These are phyloP conservation scores for Brachyistius frenatus DNA, from an alignment of 2,113 vertebrate species.

Conservation along the genomic window DNA sequence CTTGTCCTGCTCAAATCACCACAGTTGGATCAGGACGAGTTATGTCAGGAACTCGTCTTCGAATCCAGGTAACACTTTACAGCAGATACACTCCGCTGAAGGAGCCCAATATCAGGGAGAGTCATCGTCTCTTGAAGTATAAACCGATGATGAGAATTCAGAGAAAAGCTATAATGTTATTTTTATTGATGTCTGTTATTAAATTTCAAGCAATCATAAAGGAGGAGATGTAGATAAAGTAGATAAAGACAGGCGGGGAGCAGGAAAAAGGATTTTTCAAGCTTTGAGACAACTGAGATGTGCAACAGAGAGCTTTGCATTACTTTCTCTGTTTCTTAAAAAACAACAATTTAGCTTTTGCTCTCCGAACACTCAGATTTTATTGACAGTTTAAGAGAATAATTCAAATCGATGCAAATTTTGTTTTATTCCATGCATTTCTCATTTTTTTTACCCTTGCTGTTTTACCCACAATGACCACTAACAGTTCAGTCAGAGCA, in stretches of 20 bases:
- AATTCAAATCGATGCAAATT: too few species aligned
- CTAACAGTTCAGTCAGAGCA: not conserved
- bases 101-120: slow-evolving; percentile 11
- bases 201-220: slow-evolving; percentile 45
- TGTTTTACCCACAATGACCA: not conserved
- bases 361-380: too few species aligned
- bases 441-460: not conserved
- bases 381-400: not conserved
- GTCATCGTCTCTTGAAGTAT: slow-evolving; percentile 4
- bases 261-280: not conserved
- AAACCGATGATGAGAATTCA: slow-evolving; percentile 43
- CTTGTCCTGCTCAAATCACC: slow-evolving; percentile 45
- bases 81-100: not conserved
- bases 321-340: not conserved
- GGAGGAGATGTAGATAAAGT: slow-evolving; percentile 32
- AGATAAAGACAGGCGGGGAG: slow-evolving; percentile 24
- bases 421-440: too few species aligned
- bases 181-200: slow-evolving; percentile 58
- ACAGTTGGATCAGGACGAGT: slow-evolving; percentile 31
- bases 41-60: slow-evolving; percentile 42
- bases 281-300: slow-evolving; percentile 27
- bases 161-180: slow-evolving; percentile 41
- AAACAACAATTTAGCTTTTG: not conserved
- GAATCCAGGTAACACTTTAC: slow-evolving; percentile 2
- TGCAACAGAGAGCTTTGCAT: slow-evolving; percentile 14